Base-by-base conservation (phyloP, 2,113 vertebrate species). In the Otocyon megalotis region DNA sequence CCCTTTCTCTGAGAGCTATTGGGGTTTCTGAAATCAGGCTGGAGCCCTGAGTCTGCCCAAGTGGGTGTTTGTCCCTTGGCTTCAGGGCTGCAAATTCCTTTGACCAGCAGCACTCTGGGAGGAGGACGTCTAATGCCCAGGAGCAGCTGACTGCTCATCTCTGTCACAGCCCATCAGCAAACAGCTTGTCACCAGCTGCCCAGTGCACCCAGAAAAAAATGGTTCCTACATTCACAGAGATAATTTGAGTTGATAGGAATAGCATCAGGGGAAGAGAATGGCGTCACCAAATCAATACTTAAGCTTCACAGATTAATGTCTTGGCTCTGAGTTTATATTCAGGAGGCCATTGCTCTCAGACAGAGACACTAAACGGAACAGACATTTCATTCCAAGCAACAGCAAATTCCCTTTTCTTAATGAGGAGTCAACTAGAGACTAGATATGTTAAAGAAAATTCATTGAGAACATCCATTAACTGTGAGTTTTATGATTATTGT, bases 181-280 rank as follows among this genome's bases (percentile, higher is more conserved):
- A 24, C 82, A 71, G 72, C 90, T 37, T 89, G 87, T 96, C 91
- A 89, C 88, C 86, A 90, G 62, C 88, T 81, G 83, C 48, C 65
- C 32, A 14, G 69, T 1, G 35, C 83, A 65, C 62, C 2, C 3
- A 22, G 3, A 30, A 53, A 28, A 85, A 79, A 90, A 90, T 3
- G 50, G 56, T 32, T 87, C 82, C 71, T 88, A 19, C 62, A 82
- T 80, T 81, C 93, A 88, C 74, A 85, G 56, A 88, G 94, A 97
- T 93, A 86, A 96, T 95, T 71, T 62, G 71, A 62, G 90, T 56
- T 89, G 92, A 94, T 94, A 93, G 95, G 91, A 96, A 94, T 48
- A 87, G 91, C 86, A 85, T 58, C 58, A 37, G 65, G 81, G 71
- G 82, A 95, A 93, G 76, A 93, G 80, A 62, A 53, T 56, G 67